Percentiles rank a stretch among this genome's conserved stretches.
Conservation (phyloP, 2,888 invertebrate genomes). For the Pachliopta kotzebuea region DNA sequence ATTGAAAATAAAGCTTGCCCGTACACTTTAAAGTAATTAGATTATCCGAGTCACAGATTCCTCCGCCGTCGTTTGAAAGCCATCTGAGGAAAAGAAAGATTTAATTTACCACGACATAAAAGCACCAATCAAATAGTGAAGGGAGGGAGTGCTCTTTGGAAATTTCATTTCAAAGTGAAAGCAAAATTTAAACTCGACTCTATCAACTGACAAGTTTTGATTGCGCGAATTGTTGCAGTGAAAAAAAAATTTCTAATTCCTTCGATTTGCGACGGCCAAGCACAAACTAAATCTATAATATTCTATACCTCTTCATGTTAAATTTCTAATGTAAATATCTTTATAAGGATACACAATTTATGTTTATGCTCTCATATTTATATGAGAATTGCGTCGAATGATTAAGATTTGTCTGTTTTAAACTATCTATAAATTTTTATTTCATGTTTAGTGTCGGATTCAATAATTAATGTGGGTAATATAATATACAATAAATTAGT, state of each 20-base stretch:
- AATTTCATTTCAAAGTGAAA: not conserved
- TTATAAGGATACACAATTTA: no score
- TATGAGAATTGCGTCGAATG: no score
- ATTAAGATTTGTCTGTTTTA: no score
- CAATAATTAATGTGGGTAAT: no score
- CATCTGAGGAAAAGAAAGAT: not conserved
- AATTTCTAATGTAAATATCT: no score
- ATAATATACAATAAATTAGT: no score
- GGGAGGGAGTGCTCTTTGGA: not conserved
- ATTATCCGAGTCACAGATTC: not conserved
- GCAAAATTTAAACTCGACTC: not conserved
- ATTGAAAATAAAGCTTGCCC: no score
- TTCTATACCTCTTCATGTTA: no score
- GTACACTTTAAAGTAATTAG: not conserved
- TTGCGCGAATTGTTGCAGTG: not conserved
- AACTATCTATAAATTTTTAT: no score
- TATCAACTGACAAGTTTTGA: not conserved
- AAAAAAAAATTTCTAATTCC: not conserved
- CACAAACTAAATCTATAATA: no score
- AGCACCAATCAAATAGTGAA: conserved; percentile 2
- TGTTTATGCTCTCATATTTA: no score
- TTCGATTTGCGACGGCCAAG: not conserved
- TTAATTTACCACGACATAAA: conserved; percentile 1
- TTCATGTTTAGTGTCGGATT: no score
- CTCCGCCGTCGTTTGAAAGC: not conserved